Evolutionary conservation across 2,888 invertebrate genomes (phyloP).

Genomic region (Blomia tropicalis): DNA sequence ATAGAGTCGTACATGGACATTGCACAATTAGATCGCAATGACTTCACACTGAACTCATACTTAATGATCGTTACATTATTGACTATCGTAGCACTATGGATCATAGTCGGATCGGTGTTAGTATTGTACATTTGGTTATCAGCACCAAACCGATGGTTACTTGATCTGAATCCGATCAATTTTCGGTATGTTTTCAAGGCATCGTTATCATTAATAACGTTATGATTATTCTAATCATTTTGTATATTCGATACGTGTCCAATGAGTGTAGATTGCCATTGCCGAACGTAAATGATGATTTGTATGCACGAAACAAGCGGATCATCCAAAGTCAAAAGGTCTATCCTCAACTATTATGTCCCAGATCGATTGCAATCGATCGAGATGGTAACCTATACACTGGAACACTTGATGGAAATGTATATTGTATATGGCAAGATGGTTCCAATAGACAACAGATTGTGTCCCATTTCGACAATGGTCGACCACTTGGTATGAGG

Average conservation of each 20-base stretch:
- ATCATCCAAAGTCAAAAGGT: background rate
- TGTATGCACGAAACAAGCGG: background rate
- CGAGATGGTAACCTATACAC: background rate
- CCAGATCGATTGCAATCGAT: conserved; percentile 16
- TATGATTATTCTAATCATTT: no score
- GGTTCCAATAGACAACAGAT: background rate
- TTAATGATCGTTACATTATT: no score
- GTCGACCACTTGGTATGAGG: conserved; percentile 17
- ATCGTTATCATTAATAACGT: no score
- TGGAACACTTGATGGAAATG: conserved; percentile 18
- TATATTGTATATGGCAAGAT: conserved; percentile 4
- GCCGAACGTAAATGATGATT: conserved; percentile 6
- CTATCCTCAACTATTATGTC: background rate
- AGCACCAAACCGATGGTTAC: background rate
- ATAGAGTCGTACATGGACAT: no score
- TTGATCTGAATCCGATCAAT: conserved; percentile 12
- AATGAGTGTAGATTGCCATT: conserved; percentile 18
- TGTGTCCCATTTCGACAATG: background rate
- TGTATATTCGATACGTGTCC: no score
- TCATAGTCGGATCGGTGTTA: background rate
- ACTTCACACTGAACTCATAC: no score
- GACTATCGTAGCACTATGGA: no score
- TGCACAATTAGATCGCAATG: no score
- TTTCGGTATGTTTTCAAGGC: background rate
- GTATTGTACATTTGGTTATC: background rate